These are phyloP conservation scores for Garrulus glandarius DNA, from an alignment of 2,797 vertebrate species.

Conservation along the genomic window DNA sequence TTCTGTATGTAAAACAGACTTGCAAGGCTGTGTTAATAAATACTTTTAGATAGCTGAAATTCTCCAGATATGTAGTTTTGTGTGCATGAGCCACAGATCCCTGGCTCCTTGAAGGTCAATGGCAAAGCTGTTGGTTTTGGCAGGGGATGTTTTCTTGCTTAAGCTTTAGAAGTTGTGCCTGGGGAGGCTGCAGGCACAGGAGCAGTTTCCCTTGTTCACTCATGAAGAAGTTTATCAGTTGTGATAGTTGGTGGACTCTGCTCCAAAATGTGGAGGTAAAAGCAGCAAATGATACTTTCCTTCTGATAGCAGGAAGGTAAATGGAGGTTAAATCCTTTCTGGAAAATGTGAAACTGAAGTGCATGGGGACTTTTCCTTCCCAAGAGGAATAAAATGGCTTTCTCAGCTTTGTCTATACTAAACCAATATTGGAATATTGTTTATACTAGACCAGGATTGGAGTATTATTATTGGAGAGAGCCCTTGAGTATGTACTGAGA, in stretches of 20 bases:
- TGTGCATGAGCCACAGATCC: not conserved
- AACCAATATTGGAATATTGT: not conserved
- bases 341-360: not conserved
- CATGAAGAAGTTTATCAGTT: not conserved
- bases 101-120: not conserved
- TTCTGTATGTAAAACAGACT: not conserved
- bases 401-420: not conserved
- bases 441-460: not conserved
- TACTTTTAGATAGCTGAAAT: not conserved
- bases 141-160: not conserved
- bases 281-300: not conserved
- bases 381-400: not conserved
- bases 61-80: not conserved
- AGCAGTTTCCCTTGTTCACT: not conserved
- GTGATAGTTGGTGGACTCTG: not conserved
- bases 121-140: not conserved
- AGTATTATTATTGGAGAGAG: not conserved
- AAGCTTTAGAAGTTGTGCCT: not conserved
- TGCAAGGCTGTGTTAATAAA: not conserved
- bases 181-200: not conserved
- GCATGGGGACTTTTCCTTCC: not conserved
- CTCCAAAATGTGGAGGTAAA: not conserved
- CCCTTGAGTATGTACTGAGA: not conserved
- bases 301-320: not conserved
- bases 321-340: not conserved